Evolutionary conservation across 2,888 invertebrate genomes (phyloP), one percentile per base, ranked within the genome.

Genomic region (Erebia palarica): DNA sequence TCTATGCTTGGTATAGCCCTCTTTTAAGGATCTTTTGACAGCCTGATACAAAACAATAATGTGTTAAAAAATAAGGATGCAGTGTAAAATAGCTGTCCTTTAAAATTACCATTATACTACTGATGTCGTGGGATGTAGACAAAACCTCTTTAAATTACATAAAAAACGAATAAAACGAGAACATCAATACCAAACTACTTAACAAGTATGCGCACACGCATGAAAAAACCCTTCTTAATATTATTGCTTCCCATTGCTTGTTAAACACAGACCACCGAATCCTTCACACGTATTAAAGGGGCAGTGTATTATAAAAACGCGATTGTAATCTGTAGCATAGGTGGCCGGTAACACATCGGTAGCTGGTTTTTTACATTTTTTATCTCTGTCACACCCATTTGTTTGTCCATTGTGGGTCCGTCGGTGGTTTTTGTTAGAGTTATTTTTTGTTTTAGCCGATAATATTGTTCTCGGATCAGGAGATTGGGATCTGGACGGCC

Each of bases 391-490:
- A 77, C 80, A 80, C 84, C 79, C 82, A 80, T 84, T 84, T 81
- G 80, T 87, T 82, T 79, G 76, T 75, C 83, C 81, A 84, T 85
- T 85, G 85, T 86, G 76, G 75, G 74, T 73, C 81, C 80, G 79
- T 82, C 82, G 79, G 77, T 82, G 79, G 75, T 78, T 76, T 80
- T 80, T 78, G 78, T 82, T 82, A 79, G 80, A 76, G 79, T 63
- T 81, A 74, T 84, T 84, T 85, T 78, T 81, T 78, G 78, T 81
- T 77, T 78, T 81, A 79, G 82, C 83, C 85, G 89, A 88, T 88
- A 86, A 86, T 87, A 88, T 88, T 88, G 88, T 89, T 84, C 85
- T 84, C 80, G 81, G 81, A 82, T 81, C 83, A 82, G 79, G 76
- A 80, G 87, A 88, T 87, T 77, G 78, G 66, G 80, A 88, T 88